Evolutionary conservation across 2,113 vertebrate genomes (phyloP), one percentile per base, ranked within the genome.

Genomic region (Sceloporus undulatus): DNA sequence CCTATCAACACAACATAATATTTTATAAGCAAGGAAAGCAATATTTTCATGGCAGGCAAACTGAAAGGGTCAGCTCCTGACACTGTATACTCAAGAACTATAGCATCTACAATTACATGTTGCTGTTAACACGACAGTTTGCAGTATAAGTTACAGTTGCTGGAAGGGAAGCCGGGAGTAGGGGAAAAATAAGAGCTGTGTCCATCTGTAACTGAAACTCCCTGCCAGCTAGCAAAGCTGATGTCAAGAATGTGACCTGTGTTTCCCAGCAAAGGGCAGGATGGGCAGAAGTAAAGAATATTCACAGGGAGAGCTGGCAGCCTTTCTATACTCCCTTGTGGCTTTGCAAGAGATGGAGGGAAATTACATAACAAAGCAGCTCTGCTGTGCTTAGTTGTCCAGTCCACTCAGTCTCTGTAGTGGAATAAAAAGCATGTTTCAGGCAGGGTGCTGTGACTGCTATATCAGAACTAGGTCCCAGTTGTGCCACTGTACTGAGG

Each of bases 101-200:
- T 38, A 73, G 40, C 0, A 0, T 79, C 73, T 89, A 83, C 42
- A 79, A 3, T 1, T 88, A 84, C 38, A 91, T 79, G 88, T 91
- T 92, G 52, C 66, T 89, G 76, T 88, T 73, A 91, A 92, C 90
- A 90, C 88, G 62, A 75, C 34, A 90, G 77, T 92, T 70, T 18
- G 74, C 29, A 34, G 29, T 82, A 68, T 75, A 59, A 78, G 74
- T n/a, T 88, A 52, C 23, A 85, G 9, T 29, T 86, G 85, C 85
- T 86, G 42, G 85, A 86, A 86, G 77, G 48, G 27, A 70, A 70
- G 48, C 65, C 27, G 4, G 42, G 68, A 77, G 56, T 29, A 85
- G 59, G 23, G 76, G 84, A 8, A 38, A 86, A 73, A 90, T 4
- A 11, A 79, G 85, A 82, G 48, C n/a, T 54, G 48, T 54, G 0